These are phyloP conservation scores for Lepisosteus osseus DNA, from an alignment of 2,113 vertebrate genomes.

Conservation along the genomic window DNA sequence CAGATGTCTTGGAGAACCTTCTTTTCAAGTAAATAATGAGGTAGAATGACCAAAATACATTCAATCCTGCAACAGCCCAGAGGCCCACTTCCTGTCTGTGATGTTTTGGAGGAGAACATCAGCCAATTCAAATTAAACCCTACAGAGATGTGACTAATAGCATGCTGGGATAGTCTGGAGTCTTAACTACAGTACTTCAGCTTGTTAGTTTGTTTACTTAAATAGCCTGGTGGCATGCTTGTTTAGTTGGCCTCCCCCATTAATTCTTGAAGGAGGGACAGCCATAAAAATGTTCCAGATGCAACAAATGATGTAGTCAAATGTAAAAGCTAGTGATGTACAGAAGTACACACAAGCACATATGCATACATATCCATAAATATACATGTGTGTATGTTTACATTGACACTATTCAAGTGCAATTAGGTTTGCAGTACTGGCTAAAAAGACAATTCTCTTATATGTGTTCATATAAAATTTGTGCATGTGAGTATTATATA, in stretches of 20 bases:
- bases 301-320: slow-evolving; percentile 2
- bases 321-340: no score
- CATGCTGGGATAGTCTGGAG: slow-evolving; percentile 3
- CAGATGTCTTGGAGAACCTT: neutral
- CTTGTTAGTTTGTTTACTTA: slow-evolving; percentile 19
- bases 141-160: slow-evolving; percentile 15
- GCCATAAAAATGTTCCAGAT: slow-evolving; percentile 16
- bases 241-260: slow-evolving; percentile 9
- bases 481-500: no score
- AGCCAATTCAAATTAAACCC: slow-evolving; percentile 14
- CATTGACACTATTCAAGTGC: no score
- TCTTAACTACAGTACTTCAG: slow-evolving; percentile 12
- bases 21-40: neutral
- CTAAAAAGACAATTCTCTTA: no score
- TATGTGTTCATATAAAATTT: no score
- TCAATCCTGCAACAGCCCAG: slow-evolving; percentile 5
- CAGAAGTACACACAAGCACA: no score
- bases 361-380: no score
- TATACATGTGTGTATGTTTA: no score
- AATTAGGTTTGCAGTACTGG: no score
- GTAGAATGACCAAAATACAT: slow-evolving; percentile 12
- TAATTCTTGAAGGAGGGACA: neutral
- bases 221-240: neutral
- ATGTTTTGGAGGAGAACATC: slow-evolving; percentile 18
- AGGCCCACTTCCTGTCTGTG: slow-evolving; percentile 25